These are phyloP conservation scores for Cherax destructor DNA, from an alignment of 1,140 invertebrate species.

Conservation along the genomic window DNA sequence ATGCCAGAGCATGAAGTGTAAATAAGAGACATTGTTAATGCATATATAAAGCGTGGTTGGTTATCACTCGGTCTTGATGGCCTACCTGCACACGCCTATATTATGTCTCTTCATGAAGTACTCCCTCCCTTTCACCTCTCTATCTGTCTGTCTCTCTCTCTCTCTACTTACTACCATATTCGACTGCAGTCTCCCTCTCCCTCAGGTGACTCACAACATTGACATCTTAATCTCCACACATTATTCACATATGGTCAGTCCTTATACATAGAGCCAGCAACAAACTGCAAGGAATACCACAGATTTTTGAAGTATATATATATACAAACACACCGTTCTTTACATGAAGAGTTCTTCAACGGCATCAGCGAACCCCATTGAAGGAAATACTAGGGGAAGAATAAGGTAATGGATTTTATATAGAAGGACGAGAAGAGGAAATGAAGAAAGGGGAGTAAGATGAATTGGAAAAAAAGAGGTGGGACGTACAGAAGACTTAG, in stretches of 20 bases:
- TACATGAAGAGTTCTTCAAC: too few relatives aligned
- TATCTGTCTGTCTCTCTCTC: neutral
- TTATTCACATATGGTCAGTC: neutral
- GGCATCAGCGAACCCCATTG: too few relatives aligned
- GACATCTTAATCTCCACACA: neutral
- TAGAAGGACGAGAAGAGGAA: too few relatives aligned
- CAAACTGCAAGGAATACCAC: too few relatives aligned
- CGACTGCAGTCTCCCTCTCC: neutral
- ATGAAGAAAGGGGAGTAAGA: neutral
- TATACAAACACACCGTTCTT: too few relatives aligned
- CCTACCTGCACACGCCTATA: neutral
- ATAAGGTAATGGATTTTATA: too few relatives aligned
- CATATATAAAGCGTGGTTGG: neutral
- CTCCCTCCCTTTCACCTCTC: neutral
- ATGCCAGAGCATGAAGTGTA: neutral
- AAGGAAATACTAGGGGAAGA: too few relatives aligned
- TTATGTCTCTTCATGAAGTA: neutral
- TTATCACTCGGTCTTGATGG: neutral
- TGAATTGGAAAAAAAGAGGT: neutral
- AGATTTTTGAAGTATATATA: too few relatives aligned
- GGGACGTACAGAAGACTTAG: neutral
- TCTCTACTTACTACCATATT: slow-evolving; percentile 17
- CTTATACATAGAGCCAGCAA: too few relatives aligned
- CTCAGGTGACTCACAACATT: neutral
- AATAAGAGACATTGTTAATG: neutral